A percentile compares a stretch with the other conserved stretches of the same genome.
These are phyloP conservation scores for Cryptotis parvus DNA, from an alignment of 2,113 vertebrate genomes.

Conservation along the genomic window DNA sequence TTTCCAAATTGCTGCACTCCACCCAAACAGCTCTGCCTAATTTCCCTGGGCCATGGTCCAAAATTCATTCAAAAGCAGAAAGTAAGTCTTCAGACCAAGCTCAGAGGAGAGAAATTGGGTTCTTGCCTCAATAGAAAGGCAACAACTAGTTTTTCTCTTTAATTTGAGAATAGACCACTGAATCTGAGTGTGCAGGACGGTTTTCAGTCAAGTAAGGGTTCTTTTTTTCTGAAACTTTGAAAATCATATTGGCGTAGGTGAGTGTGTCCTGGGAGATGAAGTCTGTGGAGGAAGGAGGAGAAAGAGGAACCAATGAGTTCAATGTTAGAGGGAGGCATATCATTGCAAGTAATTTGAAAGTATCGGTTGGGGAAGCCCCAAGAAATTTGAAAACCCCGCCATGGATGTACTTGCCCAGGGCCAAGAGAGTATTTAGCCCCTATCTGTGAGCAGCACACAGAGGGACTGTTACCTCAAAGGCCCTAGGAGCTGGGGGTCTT, in stretches of 20 bases:
- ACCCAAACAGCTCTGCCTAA: neutral
- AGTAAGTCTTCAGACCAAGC: neutral
- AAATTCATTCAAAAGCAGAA: neutral
- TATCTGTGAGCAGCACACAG: accelerated
- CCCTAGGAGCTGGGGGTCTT: neutral
- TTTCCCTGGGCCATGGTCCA: neutral
- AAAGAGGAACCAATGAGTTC: neutral
- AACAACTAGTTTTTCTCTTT: neutral
- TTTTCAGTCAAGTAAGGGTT: neutral
- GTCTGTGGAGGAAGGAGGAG: slow-evolving; percentile 31
- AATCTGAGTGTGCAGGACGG: neutral
- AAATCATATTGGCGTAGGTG: slow-evolving; percentile 36
- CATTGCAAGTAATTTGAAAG: neutral
- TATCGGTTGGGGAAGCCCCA: neutral
- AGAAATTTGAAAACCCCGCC: slow-evolving; percentile 2
- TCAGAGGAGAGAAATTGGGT: neutral
- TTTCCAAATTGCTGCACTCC: neutral
- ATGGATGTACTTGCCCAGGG: neutral
- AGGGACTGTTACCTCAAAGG: neutral
- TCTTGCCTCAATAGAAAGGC: neutral
- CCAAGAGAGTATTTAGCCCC: neutral
- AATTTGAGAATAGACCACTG: slow-evolving; percentile 54
- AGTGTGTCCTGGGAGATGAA: slow-evolving; percentile 32
- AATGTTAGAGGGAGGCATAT: neutral
- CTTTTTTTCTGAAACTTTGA: neutral